Base-by-base conservation (phyloP, 2,113 vertebrate genomes). In the Ictalurus furcatus region DNA sequence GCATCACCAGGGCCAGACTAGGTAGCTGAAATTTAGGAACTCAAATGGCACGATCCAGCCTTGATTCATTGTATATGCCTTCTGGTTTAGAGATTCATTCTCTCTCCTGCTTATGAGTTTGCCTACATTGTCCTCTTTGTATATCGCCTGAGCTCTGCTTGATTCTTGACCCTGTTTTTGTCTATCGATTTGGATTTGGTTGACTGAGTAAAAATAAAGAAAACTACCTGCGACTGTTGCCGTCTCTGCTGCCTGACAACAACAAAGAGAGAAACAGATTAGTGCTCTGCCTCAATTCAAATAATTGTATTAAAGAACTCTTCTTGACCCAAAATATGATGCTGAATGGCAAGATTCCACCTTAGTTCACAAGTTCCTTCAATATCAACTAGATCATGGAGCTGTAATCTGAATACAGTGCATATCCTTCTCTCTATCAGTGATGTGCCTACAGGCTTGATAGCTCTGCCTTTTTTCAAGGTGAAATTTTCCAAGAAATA, bases 391-490 rank as follows among this genome's bases (percentile, higher is more conserved):
- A 34, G 40, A 87, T 30, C 48, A 37, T 52, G 8, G 44, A 58
- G 87, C 79, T 84, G 4, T 30, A 74, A 65, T 21, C 34, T 40
- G 30, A 83, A 83, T 40, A 87, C 25, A 30, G 8, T 12, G 4
- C 25, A 40, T 14, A 25, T n/a, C 30, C 14, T 83, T 11, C 34
- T 58, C 6, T 34, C 37, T 21, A 87, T 81, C 40, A 54, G 0
- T 40, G n/a, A 25, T 23, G 5, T n/a, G 48, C 61, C 19, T 84
- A 67, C 16, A 84, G 54, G 48, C 13, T 12, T 81, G 59, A 28
- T 61, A 73, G 37, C 37, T 74, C 54, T 74, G 87, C 54, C 37
- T 61, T 48, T 34, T 48, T 84, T 34, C 80, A 44, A 84, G 87
- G 34, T 88, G 67, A 58, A 48, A 58, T 58, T 56, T 71, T 54